phyloP scores from a whole-genome alignment of 2,888 invertebrate genomes.

The Ormia ochracea region DNA sequence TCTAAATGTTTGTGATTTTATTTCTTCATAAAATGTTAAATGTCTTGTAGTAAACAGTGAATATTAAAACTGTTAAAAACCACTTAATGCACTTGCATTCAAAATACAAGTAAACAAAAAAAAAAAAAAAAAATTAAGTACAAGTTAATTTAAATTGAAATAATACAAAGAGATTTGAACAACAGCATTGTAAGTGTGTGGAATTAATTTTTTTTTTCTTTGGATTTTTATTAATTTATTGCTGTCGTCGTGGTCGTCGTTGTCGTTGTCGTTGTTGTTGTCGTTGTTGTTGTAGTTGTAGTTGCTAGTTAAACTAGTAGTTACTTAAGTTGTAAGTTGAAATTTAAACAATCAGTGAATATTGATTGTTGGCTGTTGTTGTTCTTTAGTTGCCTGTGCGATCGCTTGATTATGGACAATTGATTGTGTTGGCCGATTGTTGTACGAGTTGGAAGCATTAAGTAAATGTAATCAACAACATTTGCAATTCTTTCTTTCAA shows the following conservation, averaged over 20 bases:
- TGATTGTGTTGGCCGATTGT: constrained; percentile 16
- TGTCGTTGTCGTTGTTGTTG: constrained; percentile 4
- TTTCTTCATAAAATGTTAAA: constrained; percentile 63
- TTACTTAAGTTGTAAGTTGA: constrained; percentile 22
- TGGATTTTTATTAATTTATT: too few species aligned
- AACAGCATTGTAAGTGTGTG: background rate
- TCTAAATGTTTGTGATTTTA: constrained; percentile 58
- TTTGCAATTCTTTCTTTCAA: constrained; percentile 22
- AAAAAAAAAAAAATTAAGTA: constrained; percentile 10
- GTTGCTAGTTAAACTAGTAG: constrained; percentile 16
- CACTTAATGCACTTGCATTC: constrained; percentile 15
- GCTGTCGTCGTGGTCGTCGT: background rate
- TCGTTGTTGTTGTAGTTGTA: constrained; percentile 28
- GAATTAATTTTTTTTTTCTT: background rate
- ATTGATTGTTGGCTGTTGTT: constrained; percentile 18
- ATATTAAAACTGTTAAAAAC: constrained; percentile 51
- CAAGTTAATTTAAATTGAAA: constrained; percentile 52
- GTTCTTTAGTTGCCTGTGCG: background rate
- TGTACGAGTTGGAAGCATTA: constrained; percentile 18
- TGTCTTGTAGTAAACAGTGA: constrained; percentile 53
- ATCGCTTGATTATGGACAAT: background rate
- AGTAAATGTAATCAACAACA: constrained; percentile 46
- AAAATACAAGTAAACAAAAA: background rate
- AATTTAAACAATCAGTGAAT: constrained; percentile 41
- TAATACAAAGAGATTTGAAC: background rate